Evolutionary conservation across 2,888 invertebrate genomes (phyloP), one percentile per base, ranked within the genome.

Genomic region (Temnothorax rugatulus): DNA sequence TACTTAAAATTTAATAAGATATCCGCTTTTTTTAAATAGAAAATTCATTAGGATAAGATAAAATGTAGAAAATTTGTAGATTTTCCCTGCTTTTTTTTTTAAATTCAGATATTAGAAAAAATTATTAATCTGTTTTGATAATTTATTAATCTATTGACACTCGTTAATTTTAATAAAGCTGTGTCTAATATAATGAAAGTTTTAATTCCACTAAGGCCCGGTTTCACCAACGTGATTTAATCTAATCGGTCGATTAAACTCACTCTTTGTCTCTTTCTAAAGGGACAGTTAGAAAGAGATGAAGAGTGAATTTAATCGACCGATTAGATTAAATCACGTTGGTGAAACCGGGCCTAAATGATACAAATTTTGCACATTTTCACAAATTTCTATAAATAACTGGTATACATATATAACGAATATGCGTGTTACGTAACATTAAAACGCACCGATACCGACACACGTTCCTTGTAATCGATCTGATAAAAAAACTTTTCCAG

Each of bases 401-500:
- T 47, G 21, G 1, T 11, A n/a, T 9, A 8, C 57, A 21, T 9
- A 8, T 66, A 21, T 34, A 44, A 68, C 29, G n/a, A 54, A 29
- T 29, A 54, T 18, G 4, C 25, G 25, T 25, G 47, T 79, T 71
- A 79, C 34, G 18, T 50, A 71, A 79, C 18, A 47, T 41, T 44
- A 21, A 57, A 68, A 21, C 11, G n/a, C 11, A 15, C 15, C 8
- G 4, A 77, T 15, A 44, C 13, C 8, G 64, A 29, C n/a, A 66
- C 11, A 50, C 18, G 25, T 57, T 68, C 18, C 21, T n/a, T 21
- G 13, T 59, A 34, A 59, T 59, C 38, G 4, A 71, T 76, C 41
- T 18, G 76, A 76, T 68, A 73, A 79, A 5, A 73, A 79, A 5
- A 71, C 1, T 18, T 13, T 71, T 71, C 25, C n/a, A 77, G 47